Conservation (phyloP, 2,888 invertebrate species). For the Crioceris asparagi region DNA sequence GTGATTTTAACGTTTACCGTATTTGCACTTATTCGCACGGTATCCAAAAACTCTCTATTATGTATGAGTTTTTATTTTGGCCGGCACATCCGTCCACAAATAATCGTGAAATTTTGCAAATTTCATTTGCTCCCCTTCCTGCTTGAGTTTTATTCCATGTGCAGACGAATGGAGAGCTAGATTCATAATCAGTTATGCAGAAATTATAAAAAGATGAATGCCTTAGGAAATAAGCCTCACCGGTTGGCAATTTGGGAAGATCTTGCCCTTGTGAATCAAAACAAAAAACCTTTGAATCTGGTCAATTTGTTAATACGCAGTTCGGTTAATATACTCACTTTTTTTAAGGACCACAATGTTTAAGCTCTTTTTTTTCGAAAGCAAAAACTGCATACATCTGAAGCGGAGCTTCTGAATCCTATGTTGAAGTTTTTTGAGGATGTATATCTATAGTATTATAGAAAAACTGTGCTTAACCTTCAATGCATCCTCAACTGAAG, state of each 20-base stretch:
- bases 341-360: not conserved
- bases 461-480: not conserved
- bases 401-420: not conserved
- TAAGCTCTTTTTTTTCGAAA: not conserved
- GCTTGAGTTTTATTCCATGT: not conserved
- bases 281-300: not conserved
- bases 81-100: conserved; percentile 1
- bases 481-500: not conserved
- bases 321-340: not conserved
- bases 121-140: not conserved
- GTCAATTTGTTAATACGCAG: not conserved
- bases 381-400: not conserved
- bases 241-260: conserved; percentile 3
- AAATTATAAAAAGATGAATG: conserved; percentile 1
- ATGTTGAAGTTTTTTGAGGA: not conserved
- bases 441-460: too few relatives aligned
- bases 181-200: not conserved
- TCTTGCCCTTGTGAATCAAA: conserved; percentile 1
- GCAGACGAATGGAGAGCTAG: not conserved
- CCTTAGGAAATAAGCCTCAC: conserved; percentile 1
- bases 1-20: too few relatives aligned
- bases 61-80: conserved; percentile 1
- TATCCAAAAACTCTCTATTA: too few relatives aligned
- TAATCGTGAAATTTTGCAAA: not conserved
- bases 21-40: too few relatives aligned